Percentiles rank a stretch among this genome's conserved stretches.
Evolutionary conservation across 1,140 invertebrate genomes (phyloP).

Genomic region (Acromyrmex heyeri): DNA sequence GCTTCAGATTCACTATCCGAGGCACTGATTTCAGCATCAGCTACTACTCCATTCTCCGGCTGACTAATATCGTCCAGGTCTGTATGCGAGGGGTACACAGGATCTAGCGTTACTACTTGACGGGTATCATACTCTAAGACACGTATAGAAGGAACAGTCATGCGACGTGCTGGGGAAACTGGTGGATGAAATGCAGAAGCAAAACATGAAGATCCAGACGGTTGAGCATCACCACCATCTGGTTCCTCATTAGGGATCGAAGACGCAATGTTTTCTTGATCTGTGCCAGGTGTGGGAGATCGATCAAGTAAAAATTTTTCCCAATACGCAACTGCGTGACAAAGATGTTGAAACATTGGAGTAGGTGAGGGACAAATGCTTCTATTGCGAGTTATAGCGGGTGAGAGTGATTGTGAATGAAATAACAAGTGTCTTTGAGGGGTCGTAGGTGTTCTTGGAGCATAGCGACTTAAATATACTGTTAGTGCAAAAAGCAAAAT

Average conservation of each 20-base stretch:
- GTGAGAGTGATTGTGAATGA: slow-evolving; percentile 77
- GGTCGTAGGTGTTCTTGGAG: slow-evolving; percentile 79
- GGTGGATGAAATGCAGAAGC: slow-evolving; percentile 47
- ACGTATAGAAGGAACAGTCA: slow-evolving; percentile 82
- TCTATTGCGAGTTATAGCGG: slow-evolving; percentile 64
- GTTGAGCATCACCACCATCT: slow-evolving; percentile 62
- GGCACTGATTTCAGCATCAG: slow-evolving; percentile 86
- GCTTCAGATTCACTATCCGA: slow-evolving; percentile 87
- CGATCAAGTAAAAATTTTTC: slow-evolving; percentile 83
- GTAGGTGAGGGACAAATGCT: slow-evolving; percentile 84
- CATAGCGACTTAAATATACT: slow-evolving; percentile 79
- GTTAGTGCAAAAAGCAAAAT: slow-evolving; percentile 51
- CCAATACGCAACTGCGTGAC: slow-evolving; percentile 87
- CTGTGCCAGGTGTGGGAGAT: slow-evolving; percentile 74
- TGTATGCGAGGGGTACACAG: slow-evolving; percentile 83
- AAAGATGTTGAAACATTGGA: slow-evolving; percentile 88
- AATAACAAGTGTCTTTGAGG: slow-evolving; percentile 82
- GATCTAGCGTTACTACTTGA: slow-evolving; percentile 85
- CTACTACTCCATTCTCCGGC: slow-evolving; percentile 84
- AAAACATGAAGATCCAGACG: slow-evolving; percentile 45
- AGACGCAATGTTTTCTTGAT: slow-evolving; percentile 62
- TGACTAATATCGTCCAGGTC: slow-evolving; percentile 86
- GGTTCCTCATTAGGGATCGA: slow-evolving; percentile 61
- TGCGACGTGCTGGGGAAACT: slow-evolving; percentile 72
- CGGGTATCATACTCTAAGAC: slow-evolving; percentile 81